A percentile compares a stretch with the other conserved stretches of the same genome.
Conservation (phyloP, 1,140 invertebrate species). For the Carposina sasakii region DNA sequence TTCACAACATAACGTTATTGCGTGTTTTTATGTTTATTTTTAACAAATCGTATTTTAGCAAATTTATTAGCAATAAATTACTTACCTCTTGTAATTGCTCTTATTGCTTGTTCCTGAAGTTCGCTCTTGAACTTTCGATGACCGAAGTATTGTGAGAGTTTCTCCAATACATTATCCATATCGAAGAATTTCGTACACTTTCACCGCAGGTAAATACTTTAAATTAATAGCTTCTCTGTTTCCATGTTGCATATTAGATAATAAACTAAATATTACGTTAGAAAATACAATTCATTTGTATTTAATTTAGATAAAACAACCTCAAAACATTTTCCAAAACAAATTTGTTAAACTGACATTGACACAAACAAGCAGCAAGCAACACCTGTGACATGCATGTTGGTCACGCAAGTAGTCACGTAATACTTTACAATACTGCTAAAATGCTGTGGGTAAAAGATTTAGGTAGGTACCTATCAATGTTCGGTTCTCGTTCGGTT, state of each 20-base stretch:
- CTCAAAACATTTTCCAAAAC: conserved; percentile 42
- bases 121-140: conserved; percentile 73
- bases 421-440: no score
- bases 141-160: conserved; percentile 69
- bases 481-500: no score
- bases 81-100: conserved; percentile 69
- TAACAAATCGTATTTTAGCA: conserved; percentile 1
- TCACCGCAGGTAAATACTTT: conserved; percentile 25
- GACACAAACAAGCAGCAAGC: no score
- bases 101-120: conserved; percentile 69
- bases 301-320: conserved; percentile 27
- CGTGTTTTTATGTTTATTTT: conserved; percentile 11
- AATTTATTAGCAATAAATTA: no score
- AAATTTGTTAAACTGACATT: no score
- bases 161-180: conserved; percentile 63
- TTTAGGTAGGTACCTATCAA: no score
- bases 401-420: no score
- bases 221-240: background rate
- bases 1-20: conserved; percentile 13
- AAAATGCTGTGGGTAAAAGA: no score
- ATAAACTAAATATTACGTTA: no score
- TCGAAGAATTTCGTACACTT: conserved; percentile 14
- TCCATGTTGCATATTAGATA: background rate
- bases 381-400: no score
- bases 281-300: no score